Evolutionary conservation across 2,888 invertebrate species (phyloP), one percentile per base, ranked within the genome.

Genomic region (Melanchra persicariae): DNA sequence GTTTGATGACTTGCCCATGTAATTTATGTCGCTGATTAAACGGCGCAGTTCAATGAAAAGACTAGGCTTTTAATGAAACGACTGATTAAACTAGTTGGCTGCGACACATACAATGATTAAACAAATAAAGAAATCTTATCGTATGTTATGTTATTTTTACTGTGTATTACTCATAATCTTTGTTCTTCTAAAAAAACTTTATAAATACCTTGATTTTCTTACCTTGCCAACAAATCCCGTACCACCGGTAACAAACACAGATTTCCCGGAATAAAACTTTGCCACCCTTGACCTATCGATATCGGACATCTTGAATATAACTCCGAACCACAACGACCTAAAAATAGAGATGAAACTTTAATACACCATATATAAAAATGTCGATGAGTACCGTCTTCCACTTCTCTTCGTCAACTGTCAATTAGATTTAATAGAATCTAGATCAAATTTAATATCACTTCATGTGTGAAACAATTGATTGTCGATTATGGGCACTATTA

Each of bases 181-280:
- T 8, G 34, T 34, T 34, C 30, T 34, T 5, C 34, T 8, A 34
- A 7, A 34, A 34, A 7, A 34, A 34, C 34, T 34, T 34, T 34
- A 15, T n/a, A 15, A 40, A 19, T 1, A 37, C 17, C 19, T 24
- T 1, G 19, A 6, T 22, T 61, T 60, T 63, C 73, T 63, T 86
- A 90, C 90, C 86, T 84, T 88, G 58, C 90, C 90, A n/a, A 90
- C 60, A 78, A 87, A 90, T 63, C 89, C 90, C 1, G 90, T 89
- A 17, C 81, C 83, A 8, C 90, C 90, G 19, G 90, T 89, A 8
- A 90, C 8, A 60, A 90, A 86, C 54, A 89, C 75, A 19, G 87
- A 85, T 77, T 87, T 90, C 22, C 84, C 86, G 0, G 72, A 52
- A 64, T 88, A 90, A 82, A 88, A 90, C 1, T 84, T 70, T 2